These are phyloP conservation scores for Notechis scutatus DNA, from an alignment of 2,113 vertebrate species.

Conservation along the genomic window DNA sequence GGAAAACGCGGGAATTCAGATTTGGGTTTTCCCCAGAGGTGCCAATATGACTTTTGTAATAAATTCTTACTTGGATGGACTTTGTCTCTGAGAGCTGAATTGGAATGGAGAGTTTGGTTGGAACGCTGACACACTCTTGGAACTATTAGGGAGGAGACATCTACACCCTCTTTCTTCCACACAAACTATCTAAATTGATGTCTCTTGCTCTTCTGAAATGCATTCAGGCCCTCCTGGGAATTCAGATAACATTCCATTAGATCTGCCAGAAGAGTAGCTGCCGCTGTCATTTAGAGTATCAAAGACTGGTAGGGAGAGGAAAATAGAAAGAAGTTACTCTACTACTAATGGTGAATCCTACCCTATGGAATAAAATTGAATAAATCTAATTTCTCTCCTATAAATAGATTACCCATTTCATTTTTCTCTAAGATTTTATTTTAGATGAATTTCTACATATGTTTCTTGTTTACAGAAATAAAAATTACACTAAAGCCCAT, in stretches of 20 bases:
- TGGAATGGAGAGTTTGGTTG: too few species aligned
- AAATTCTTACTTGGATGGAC: too few species aligned
- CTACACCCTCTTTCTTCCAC: not conserved
- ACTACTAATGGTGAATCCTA: not conserved
- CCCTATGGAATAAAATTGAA: not conserved
- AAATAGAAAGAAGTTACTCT: not conserved
- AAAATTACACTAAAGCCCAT: not conserved
- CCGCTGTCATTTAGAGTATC: not conserved
- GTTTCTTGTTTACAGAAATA: not conserved
- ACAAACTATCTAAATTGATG: not conserved
- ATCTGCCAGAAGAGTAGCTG: not conserved
- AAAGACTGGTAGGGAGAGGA: not conserved
- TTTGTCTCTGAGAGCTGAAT: too few species aligned
- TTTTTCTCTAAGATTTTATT: not conserved
- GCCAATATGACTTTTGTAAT: too few species aligned
- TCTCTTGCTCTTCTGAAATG: not conserved
- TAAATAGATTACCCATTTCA: not conserved
- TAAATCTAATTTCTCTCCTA: not conserved
- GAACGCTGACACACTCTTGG: not conserved
- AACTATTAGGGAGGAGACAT: not conserved
- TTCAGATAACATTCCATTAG: not conserved
- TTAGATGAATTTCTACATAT: not conserved
- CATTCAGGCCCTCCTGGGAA: not conserved
- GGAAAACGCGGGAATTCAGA: too few species aligned
- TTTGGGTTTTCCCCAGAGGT: too few species aligned